Base-by-base conservation (phyloP, 2,888 invertebrate genomes). In the Epinotia ramella region DNA sequence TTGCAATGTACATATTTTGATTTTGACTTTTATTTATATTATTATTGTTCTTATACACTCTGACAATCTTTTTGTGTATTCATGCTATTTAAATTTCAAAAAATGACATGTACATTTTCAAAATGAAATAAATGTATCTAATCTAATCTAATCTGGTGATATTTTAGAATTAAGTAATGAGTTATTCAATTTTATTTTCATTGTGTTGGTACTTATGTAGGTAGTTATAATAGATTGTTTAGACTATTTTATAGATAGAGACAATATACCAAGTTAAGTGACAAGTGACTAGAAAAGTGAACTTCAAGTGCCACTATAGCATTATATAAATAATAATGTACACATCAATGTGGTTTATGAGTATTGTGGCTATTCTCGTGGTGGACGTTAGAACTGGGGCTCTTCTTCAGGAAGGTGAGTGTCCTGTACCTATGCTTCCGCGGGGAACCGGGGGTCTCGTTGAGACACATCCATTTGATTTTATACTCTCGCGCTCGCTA, bases 361-460 rank as follows among this genome's bases (percentile, higher is more conserved):
- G 87, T 79, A 81, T 88, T 70, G 78, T 90, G 44, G 84, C 85
- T 24, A 80, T 92, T 12, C 82, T 91, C 49, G 85, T 89, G 68
- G 84, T 87, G 78, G 91, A 91, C 74, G 86, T 89, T 65, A 84
- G 89, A 78, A 91, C 88, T 1, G 88, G 89, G 12, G 89, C 91
- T 11, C 75, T 89, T 44, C 86, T 88, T 71, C 86, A 86, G 9
- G 86, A 86, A 83, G 91, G 92, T 93, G 79, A 88, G 85, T 60
- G n/a, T 46, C 2, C 2, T 28, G 40, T 56, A 56, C 18, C 28
- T 16, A n/a, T 12, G 0, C 16, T 11, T 49, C 12, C 13, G 12
- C 3, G 24, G 24, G 24, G 3, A 13, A 16, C 4, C 1, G 12
- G 16, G 46, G 11, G 4, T 46, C 13, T 12, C 3, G 12, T 46